phyloP scores from a whole-genome alignment of 2,113 vertebrate species.

The Laterallus jamaicensis region DNA sequence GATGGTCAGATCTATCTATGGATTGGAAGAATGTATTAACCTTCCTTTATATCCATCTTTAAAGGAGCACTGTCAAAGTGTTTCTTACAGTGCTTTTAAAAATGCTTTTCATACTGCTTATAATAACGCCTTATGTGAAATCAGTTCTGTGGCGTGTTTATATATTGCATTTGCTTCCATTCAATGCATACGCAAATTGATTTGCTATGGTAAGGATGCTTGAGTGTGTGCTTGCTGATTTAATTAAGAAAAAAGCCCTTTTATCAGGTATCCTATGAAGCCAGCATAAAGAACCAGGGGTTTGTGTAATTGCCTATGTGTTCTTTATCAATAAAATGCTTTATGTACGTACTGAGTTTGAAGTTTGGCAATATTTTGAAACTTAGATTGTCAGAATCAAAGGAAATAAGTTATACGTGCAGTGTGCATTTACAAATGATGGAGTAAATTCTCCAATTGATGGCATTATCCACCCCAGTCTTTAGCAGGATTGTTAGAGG shows the following conservation, averaged over 20 bases:
- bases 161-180: slow-evolving; percentile 39
- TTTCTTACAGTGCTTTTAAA: slow-evolving; percentile 26
- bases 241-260: slow-evolving; percentile 53
- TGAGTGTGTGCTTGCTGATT: slow-evolving; percentile 26
- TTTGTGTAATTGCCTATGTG: slow-evolving; percentile 14
- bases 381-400: not conserved
- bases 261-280: slow-evolving; percentile 36
- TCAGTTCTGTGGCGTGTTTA: slow-evolving; percentile 26
- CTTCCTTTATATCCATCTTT: not conserved
- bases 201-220: slow-evolving; percentile 32
- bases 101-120: slow-evolving; percentile 27
- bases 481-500: not conserved
- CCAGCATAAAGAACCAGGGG: not conserved
- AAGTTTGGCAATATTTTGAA: slow-evolving; percentile 17
- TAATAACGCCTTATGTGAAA: not conserved
- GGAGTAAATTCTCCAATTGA: not conserved
- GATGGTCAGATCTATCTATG: slow-evolving; percentile 9
- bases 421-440: not conserved
- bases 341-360: not conserved
- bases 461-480: not conserved
- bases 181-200: slow-evolving; percentile 25
- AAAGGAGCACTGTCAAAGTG: not conserved
- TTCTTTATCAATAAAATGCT: slow-evolving; percentile 10
- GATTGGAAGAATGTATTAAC: slow-evolving; percentile 1
- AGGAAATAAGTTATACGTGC: not conserved